phyloP scores from a whole-genome alignment of 2,797 vertebrate genomes.

The Choloepus didactylus region DNA sequence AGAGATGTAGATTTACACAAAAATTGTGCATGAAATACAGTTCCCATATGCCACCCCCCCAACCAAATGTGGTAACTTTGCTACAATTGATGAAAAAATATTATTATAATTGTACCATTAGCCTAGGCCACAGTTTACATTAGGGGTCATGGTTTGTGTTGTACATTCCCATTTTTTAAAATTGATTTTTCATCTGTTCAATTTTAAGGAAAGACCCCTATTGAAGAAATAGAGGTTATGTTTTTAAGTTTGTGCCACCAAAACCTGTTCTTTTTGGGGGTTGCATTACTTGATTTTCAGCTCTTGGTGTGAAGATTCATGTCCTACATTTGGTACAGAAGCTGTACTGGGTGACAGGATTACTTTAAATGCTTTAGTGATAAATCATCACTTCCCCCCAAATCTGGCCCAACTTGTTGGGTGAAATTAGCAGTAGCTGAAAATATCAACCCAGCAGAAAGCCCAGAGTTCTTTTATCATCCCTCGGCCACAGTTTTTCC shows the following conservation, averaged over 20 bases:
- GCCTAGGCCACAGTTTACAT: no score
- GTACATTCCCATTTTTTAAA: no score
- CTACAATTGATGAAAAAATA: no score
- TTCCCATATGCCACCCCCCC: no score
- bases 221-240: constrained; percentile 21
- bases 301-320: neutral
- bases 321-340: neutral
- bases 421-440: neutral
- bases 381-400: neutral
- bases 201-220: constrained; percentile 17
- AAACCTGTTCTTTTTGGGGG: neutral
- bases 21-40: no score
- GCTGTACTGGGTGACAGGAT: neutral
- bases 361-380: constrained; percentile 13
- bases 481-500: no score
- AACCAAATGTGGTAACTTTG: no score
- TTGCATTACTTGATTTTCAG: neutral
- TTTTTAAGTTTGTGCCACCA: neutral
- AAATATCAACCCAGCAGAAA: no score
- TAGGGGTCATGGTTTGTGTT: no score
- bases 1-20: no score
- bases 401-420: constrained; percentile 19
- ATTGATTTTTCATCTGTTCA: neutral
- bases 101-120: no score
- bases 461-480: no score